Percentiles rank a stretch among this genome's conserved stretches.
phyloP scores from a whole-genome alignment of 2,888 invertebrate species.

The Trichogramma evanescens region DNA sequence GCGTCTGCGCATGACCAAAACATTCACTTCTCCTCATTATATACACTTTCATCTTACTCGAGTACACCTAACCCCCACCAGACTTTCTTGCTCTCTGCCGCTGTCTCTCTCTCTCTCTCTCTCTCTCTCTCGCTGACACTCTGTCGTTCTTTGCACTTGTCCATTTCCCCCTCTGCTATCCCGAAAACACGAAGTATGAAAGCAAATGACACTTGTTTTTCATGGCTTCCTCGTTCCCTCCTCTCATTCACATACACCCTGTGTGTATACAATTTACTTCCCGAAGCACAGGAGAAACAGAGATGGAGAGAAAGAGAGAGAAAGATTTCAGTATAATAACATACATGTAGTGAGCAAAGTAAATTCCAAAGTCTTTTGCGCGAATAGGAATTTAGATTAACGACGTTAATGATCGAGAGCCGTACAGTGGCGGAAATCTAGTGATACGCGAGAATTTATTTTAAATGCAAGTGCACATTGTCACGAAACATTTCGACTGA shows the following conservation, averaged over 20 bases:
- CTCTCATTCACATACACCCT: constrained; percentile 5
- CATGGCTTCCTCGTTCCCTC: constrained; percentile 11
- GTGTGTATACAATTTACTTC: constrained; percentile 30
- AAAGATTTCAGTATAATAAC: neutral
- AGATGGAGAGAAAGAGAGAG: neutral
- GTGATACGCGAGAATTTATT: too few species aligned
- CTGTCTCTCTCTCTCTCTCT: constrained; percentile 9
- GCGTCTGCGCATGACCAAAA: neutral
- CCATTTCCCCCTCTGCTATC: neutral
- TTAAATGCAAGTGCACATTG: too few species aligned
- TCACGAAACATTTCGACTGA: too few species aligned
- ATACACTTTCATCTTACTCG: neutral
- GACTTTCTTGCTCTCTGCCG: neutral
- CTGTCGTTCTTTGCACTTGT: neutral
- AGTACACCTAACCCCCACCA: neutral
- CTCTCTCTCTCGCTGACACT: neutral
- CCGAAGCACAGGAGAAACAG: constrained; percentile 5
- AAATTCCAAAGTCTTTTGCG: constrained; percentile 12
- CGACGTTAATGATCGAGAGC: constrained; percentile 15
- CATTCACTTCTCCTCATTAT: neutral
- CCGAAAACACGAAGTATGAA: neutral
- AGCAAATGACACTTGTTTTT: constrained; percentile 30
- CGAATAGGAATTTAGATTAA: constrained; percentile 25
- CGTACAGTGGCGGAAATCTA: too few species aligned
- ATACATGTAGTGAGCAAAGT: neutral